Evolutionary conservation across 1,140 invertebrate genomes (phyloP), one percentile per base, ranked within the genome.

Genomic region (Anagrus nilaparvatae): DNA sequence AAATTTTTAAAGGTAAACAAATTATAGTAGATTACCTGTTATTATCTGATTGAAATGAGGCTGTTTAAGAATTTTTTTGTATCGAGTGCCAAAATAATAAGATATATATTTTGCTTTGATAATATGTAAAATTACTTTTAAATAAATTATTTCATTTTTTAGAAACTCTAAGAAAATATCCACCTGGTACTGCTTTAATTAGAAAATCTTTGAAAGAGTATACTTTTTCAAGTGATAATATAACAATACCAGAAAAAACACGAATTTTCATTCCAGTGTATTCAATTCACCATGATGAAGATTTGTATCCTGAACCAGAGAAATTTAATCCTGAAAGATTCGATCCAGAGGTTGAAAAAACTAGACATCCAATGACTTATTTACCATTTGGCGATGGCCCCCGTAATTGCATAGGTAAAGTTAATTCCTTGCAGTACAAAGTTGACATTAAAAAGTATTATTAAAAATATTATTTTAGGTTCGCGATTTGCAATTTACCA

Each of bases 261-360:
- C 56, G 56, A 37, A 30, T 78, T 14, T 49, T 67, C 12, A 70
- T 79, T 39, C 74, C 74, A 7, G 51, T 65, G 1, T 71, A 72
- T 35, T 70, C 70, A 18, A 67, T 84, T 17, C 82, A 86, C 46
- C 60, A 70, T 19, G 76, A 84, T 64, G 67, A 73, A 3, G 58
- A 69, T n/a, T 64, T 73, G 39, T 86, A 70, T 56, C 66, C 73
- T 4, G 63, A 84, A 46, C 82, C 83, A 3, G 65, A 76, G 5
- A 59, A 55, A 12, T 87, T 82, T 49, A 67, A 80, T 60, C 83
- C 84, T 0, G 75, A 81, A 31, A 61, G 80, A 47, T 86, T 84
- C 54, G 54, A 60, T 10, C 10, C 10, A 14, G 29, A 30, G 14
- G 59, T 69, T 2, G 73, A 74, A 49, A 67, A 69, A 20, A 43